Evolutionary conservation across 2,797 vertebrate species (phyloP).

Genomic region (Apogon hyalosoma): DNA sequence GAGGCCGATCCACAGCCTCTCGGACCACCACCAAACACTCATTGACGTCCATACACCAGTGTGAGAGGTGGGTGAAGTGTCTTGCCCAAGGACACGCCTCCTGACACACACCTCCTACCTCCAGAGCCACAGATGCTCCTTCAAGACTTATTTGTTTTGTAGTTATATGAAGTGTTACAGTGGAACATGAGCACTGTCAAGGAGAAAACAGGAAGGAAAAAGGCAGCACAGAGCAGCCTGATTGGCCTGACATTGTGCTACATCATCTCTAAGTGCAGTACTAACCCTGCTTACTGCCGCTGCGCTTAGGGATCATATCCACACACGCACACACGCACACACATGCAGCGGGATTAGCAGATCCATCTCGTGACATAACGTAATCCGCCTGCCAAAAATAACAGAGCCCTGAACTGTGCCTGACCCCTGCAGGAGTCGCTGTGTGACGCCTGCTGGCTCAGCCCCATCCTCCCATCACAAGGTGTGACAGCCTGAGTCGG

Average conservation of each 20-base stretch:
- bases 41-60: no score
- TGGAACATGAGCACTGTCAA: not conserved
- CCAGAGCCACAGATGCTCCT: no score
- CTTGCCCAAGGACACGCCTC: no score
- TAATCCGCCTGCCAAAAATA: constrained; percentile 80
- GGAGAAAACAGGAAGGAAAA: not conserved
- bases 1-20: no score
- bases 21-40: no score
- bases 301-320: constrained; percentile 62
- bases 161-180: no score
- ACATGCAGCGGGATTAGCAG: constrained; percentile 63
- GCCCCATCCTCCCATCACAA: constrained; percentile 55
- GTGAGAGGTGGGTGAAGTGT: no score
- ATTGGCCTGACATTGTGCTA: constrained; percentile 51
- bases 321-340: constrained; percentile 16
- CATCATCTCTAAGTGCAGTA: constrained; percentile 57
- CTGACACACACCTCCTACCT: no score
- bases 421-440: constrained; percentile 55
- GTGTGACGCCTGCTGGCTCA: constrained; percentile 62
- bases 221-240: constrained; percentile 1
- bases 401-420: constrained; percentile 71
- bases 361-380: constrained; percentile 78
- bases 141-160: no score
- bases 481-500: constrained; percentile 52
- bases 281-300: constrained; percentile 52